These are phyloP conservation scores for Actinia tenebrosa DNA, from an alignment of 64 coral and sea anemone species.

Conservation along the genomic window DNA sequence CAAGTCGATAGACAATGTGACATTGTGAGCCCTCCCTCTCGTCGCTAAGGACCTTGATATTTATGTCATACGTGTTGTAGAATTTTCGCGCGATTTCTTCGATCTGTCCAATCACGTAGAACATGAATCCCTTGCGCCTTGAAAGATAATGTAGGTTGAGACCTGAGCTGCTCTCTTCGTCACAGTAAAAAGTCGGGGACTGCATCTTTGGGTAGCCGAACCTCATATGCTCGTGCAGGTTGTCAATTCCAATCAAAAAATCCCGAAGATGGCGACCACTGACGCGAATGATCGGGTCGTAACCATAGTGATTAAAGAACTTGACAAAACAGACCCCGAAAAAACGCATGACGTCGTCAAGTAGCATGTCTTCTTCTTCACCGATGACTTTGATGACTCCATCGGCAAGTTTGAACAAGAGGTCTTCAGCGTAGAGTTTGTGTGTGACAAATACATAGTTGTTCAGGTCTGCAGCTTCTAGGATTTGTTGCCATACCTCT, in stretches of 20 bases:
- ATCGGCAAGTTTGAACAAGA: conserved; percentile 62
- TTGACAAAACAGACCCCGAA: conserved; percentile 82
- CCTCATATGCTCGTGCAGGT: conserved; percentile 83
- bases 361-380: conserved; percentile 47
- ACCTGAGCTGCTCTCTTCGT: conserved; percentile 59
- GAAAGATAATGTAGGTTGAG: conserved; percentile 66
- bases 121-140: conserved; percentile 58
- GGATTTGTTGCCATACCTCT: conserved; percentile 53
- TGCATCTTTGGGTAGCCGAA: conserved; percentile 82
- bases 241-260: conserved; percentile 85
- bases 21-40: conserved; percentile 22
- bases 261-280: conserved; percentile 84
- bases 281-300: conserved; percentile 74
- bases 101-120: conserved; percentile 78
- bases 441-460: conserved; percentile 59
- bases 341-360: conserved; percentile 74
- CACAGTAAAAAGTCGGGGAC: conserved; percentile 81
- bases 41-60: conserved; percentile 59
- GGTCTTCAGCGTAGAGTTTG: conserved; percentile 50
- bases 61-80: conserved; percentile 49
- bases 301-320: conserved; percentile 84
- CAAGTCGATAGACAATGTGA: conserved; percentile 49
- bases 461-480: conserved; percentile 33
- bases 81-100: conserved; percentile 65
- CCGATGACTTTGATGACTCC: conserved; percentile 36